These are phyloP conservation scores for Perdita meconis DNA, from an alignment of 2,888 invertebrate species.

Conservation along the genomic window DNA sequence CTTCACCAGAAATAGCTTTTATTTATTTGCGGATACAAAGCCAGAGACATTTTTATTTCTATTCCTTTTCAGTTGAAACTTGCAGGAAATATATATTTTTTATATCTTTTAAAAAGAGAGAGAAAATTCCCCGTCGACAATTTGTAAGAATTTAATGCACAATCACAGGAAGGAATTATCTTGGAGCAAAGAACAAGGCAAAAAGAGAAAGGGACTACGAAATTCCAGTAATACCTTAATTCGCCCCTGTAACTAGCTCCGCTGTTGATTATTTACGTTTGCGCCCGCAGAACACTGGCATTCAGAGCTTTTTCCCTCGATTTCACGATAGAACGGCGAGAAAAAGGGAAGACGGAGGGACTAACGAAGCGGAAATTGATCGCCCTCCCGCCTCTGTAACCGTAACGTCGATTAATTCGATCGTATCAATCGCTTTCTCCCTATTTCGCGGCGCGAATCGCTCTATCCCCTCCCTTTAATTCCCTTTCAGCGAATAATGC, in stretches of 20 bases:
- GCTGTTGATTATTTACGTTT: conserved; percentile 17
- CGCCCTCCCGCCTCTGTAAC: background rate
- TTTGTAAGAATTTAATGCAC: no score
- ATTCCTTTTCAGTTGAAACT: no score
- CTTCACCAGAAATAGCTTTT: background rate
- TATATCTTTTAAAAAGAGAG: no score
- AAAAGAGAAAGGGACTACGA: background rate
- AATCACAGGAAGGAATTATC: no score
- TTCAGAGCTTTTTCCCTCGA: background rate
- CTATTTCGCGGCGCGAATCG: conserved; percentile 5
- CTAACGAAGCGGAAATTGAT: conserved; percentile 13
- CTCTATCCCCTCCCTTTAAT: background rate
- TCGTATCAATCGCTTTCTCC: conserved; percentile 20
- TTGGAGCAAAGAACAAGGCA: no score
- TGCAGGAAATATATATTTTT: no score
- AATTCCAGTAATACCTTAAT: conserved; percentile 34
- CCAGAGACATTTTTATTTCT: no score
- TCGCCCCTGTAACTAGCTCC: background rate
- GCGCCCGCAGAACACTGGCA: background rate
- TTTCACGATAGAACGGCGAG: background rate
- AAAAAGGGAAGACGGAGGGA: background rate
- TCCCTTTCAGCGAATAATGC: background rate
- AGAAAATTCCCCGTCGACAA: no score
- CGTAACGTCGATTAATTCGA: conserved; percentile 20
- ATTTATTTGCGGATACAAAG: no score